These are phyloP conservation scores for Chauna torquata DNA, from an alignment of 2,113 vertebrate genomes.

Conservation along the genomic window DNA sequence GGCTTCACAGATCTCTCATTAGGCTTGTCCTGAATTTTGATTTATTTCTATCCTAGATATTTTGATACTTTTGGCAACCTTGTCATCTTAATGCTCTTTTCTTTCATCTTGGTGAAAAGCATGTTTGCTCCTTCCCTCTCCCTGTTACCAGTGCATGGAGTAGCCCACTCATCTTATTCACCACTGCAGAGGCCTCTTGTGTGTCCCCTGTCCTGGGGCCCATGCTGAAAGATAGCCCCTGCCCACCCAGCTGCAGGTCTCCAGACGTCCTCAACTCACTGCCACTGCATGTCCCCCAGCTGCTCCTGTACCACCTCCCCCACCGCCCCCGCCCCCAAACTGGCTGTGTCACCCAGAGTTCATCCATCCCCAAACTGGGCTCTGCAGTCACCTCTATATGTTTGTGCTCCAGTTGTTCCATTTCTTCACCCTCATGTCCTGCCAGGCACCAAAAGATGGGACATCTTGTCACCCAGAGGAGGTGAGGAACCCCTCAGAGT, in stretches of 20 bases:
- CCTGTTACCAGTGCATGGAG: fast-evolving
- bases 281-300: not conserved
- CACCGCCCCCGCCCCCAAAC: too few relatives aligned
- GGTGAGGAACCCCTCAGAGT: not conserved
- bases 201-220: not conserved
- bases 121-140: not conserved
- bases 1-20: not conserved
- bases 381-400: not conserved
- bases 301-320: not conserved
- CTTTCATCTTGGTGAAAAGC: not conserved
- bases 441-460: not conserved
- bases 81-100: not conserved
- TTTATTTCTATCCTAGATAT: not conserved
- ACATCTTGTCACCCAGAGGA: not conserved
- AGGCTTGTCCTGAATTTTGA: not conserved
- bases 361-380: not conserved
- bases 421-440: not conserved
- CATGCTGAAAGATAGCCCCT: not conserved
- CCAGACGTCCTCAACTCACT: not conserved
- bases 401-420: not conserved
- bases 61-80: not conserved
- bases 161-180: not conserved
- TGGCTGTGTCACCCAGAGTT: not conserved
- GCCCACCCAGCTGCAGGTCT: not conserved
- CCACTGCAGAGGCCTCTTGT: not conserved